Evolutionary conservation across 2,888 invertebrate species (phyloP).

Genomic region (Protula sp.): DNA sequence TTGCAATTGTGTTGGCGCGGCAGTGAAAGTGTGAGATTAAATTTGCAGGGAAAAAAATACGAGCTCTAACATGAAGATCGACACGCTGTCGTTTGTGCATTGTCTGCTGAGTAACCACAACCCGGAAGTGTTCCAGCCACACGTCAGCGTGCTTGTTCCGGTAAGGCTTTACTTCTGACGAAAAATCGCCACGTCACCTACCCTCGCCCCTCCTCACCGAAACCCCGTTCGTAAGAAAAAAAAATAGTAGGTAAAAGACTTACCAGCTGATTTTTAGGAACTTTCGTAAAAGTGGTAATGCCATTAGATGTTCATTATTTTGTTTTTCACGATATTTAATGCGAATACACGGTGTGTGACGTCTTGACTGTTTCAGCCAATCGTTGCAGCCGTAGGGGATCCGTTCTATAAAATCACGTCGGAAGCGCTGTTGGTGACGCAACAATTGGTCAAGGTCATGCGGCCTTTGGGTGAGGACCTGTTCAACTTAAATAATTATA

Average conservation of each 20-base stretch:
- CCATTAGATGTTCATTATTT: too few relatives aligned
- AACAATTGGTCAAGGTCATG: constrained; percentile 89
- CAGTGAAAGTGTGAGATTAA: not conserved
- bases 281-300: too few relatives aligned
- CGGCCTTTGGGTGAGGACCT: constrained; percentile 66
- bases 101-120: constrained; percentile 75
- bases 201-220: not conserved
- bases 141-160: constrained; percentile 44
- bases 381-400: constrained; percentile 85
- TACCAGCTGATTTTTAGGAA: too few relatives aligned
- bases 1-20: too few relatives aligned
- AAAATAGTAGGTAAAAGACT: too few relatives aligned
- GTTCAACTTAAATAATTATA: too few relatives aligned
- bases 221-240: too few relatives aligned
- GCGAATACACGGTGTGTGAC: too few relatives aligned
- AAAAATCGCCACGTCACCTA: not conserved
- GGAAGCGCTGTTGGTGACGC: constrained; percentile 86
- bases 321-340: too few relatives aligned
- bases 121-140: constrained; percentile 56
- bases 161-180: constrained; percentile 47
- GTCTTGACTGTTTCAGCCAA: constrained; percentile 64
- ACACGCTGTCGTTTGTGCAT: constrained; percentile 86
- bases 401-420: constrained; percentile 98
- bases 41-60: constrained; percentile 76
- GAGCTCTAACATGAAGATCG: constrained; percentile 91